phyloP scores from a whole-genome alignment of 2,797 vertebrate genomes.

The Nasua narica region DNA sequence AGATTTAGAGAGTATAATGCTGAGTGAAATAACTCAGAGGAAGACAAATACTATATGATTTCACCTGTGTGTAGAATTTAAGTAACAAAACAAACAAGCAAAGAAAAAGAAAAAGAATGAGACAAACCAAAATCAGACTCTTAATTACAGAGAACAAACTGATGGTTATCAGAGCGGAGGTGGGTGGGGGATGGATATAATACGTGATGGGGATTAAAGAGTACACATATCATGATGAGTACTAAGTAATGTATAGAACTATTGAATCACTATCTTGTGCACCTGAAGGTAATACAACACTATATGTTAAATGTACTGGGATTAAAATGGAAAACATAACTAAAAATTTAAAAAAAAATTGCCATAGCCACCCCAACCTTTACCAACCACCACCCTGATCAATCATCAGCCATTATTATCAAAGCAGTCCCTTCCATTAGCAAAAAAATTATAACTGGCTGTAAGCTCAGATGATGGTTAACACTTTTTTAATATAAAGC shows the following conservation, averaged over 20 bases:
- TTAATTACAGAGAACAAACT: no score
- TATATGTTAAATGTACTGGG: not conserved
- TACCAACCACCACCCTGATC: not conserved
- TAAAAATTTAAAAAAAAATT: not conserved
- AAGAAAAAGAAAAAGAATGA: no score
- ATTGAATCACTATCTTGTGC: not conserved
- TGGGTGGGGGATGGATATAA: not conserved
- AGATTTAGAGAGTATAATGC: no score
- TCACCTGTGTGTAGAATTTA: no score
- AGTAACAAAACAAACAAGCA: no score
- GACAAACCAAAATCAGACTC: no score
- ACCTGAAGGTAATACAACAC: not conserved
- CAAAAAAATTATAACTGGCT: not conserved
- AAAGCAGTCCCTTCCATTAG: not conserved
- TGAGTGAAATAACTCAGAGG: no score
- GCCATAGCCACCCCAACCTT: not conserved
- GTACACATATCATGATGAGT: not conserved
- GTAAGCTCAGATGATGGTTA: not conserved
- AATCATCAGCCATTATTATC: not conserved
- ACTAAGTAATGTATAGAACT: not conserved
- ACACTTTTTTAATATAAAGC: no score
- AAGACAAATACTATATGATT: no score
- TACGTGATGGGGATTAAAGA: not conserved
- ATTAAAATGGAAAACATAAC: not conserved
- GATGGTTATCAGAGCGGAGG: not conserved